Evolutionary conservation across 2,797 vertebrate species (phyloP).

Genomic region (Tapirus indicus): DNA sequence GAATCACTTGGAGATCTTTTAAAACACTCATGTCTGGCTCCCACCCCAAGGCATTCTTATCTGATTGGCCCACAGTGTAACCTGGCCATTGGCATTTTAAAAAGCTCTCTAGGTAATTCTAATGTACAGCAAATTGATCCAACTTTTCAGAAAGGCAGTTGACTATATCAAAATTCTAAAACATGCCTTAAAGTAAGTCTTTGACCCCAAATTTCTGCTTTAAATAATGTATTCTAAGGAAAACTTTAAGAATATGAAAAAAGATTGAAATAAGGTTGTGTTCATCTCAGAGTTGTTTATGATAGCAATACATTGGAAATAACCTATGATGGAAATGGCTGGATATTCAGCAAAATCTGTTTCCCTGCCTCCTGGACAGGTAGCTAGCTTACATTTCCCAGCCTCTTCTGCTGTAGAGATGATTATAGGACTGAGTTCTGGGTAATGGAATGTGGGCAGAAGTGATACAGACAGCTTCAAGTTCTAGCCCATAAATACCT

Average conservation of each 20-base stretch:
- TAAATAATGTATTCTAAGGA: background rate
- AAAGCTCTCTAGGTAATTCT: background rate
- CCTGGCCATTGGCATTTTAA: background rate
- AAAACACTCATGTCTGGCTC: background rate
- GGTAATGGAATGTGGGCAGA: background rate
- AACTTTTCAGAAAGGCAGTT: background rate
- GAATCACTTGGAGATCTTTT: background rate
- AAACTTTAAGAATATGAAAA: background rate
- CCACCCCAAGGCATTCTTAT: background rate
- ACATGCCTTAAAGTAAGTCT: background rate
- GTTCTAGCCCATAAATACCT: background rate
- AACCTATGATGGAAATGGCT: background rate
- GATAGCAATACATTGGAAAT: slow-evolving; percentile 21
- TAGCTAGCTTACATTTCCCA: background rate
- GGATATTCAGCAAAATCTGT: background rate
- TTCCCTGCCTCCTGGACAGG: background rate
- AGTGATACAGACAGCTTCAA: background rate
- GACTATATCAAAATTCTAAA: background rate
- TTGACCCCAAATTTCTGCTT: background rate
- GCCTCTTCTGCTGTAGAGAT: background rate
- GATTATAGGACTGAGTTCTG: background rate
- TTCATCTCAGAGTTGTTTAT: background rate
- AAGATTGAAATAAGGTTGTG: background rate
- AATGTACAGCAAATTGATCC: background rate
- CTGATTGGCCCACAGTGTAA: background rate